Evolutionary conservation across 2,888 invertebrate species (phyloP), one percentile per base, ranked within the genome.

Genomic region (Andrena camellia): DNA sequence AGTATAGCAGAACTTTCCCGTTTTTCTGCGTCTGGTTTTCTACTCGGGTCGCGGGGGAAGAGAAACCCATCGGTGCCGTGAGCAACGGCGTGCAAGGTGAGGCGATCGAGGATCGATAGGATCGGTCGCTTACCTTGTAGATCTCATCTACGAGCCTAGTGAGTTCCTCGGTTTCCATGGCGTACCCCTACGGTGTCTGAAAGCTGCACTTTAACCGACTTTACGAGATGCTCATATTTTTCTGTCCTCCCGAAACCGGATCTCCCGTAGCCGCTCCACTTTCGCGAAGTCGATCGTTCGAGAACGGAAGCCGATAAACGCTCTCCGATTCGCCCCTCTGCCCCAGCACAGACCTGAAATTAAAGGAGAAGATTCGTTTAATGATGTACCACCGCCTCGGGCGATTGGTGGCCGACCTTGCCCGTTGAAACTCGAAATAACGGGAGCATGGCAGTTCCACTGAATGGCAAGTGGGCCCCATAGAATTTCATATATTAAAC

Each of bases 141-240:
- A 98, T 98, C 92, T 97, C 97, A 95, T 98, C 98, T 92, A 98
- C 98, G 92, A 98, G 96, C 95, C 97, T 97, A 93, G 97, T 97
- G 91, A 98, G 96, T 95, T 98, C 98, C 94, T 98, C 98, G 91
- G 97, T 97, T 95, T 98, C 98, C 97, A 97, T 96, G 89, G 88
- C 91, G 78, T 75, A 86, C 87, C 85, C 84, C 84, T 86, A 80
- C 82, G 84, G 80, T 88, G 84, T 82, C 85, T 87, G 69, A 86
- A 81, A 88, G 89, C 87, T 88, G 88, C 78, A 74, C 83, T 87
- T 85, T 66, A 76, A 82, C 82, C 84, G 88, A 86, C 90, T 92
- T 93, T 90, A 91, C 92, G 89, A 90, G 86, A 90, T 91, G 90
- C 88, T 90, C 92, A 93, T 93, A 92, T 91, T 92, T 92, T 91